Evolutionary conservation across 2,797 vertebrate species (phyloP).

Genomic region (Sebastes hopkinsi): DNA sequence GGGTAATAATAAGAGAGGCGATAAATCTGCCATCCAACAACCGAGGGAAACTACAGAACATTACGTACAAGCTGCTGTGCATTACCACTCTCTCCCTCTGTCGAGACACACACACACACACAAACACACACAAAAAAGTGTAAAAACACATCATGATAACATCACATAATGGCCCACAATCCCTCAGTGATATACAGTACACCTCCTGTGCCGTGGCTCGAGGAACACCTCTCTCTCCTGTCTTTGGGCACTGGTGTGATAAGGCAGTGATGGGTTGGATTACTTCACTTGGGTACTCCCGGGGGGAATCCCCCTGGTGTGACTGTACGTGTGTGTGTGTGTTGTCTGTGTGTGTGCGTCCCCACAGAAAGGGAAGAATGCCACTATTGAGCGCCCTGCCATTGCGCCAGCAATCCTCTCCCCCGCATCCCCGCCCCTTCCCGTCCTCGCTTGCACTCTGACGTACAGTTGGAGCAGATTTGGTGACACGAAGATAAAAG

Average conservation of each 20-base stretch:
- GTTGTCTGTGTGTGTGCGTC: conserved; percentile 46
- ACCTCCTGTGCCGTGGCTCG: conserved; percentile 55
- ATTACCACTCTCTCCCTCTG: background rate
- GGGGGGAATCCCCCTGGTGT: conserved; percentile 76
- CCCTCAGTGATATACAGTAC: conserved; percentile 55
- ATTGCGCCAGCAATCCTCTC: conserved; percentile 71
- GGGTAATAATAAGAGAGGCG: conserved; percentile 24
- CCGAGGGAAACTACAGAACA: conserved; percentile 30
- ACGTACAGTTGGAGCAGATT: conserved; percentile 83
- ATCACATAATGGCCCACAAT: conserved; percentile 47
- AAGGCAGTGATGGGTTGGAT: conserved; percentile 77
- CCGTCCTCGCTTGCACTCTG: conserved; percentile 77
- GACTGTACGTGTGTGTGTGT: conserved; percentile 29
- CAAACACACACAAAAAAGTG: background rate
- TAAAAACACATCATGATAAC: conserved; percentile 44
- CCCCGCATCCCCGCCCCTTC: conserved; percentile 60
- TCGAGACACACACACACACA: background rate
- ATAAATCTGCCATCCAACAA: conserved; percentile 42
- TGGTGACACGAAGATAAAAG: conserved; percentile 84
- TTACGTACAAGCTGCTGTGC: conserved; percentile 18
- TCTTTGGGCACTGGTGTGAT: conserved; percentile 80
- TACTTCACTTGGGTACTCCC: conserved; percentile 73
- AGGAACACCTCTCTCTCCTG: conserved; percentile 68
- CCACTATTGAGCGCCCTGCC: conserved; percentile 76
- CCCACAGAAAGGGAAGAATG: conserved; percentile 76